phyloP scores from a whole-genome alignment of 2,113 vertebrate species.

The Thoracochromis brauschi region DNA sequence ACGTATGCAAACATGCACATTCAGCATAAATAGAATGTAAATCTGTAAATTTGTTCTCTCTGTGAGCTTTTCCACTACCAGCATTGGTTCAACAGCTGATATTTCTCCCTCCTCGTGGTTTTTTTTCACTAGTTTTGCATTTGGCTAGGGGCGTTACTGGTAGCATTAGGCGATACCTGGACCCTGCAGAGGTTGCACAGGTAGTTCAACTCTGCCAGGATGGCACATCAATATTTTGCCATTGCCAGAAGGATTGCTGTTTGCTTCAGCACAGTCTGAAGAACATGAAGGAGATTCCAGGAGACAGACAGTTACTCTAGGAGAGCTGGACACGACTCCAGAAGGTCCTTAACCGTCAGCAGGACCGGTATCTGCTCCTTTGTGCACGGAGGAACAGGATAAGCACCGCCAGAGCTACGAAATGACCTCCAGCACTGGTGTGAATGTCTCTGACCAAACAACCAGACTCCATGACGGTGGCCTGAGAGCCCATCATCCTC shows the following conservation, averaged over 20 bases:
- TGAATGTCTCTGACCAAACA: neutral
- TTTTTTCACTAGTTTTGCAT: fast-evolving
- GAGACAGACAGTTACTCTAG: neutral
- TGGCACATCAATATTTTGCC: neutral
- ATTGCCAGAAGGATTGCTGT: neutral
- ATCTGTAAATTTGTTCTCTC: neutral
- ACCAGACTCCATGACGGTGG: neutral
- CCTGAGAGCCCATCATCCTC: neutral
- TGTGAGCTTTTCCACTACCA: neutral
- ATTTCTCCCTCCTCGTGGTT: fast-evolving
- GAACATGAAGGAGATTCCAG: neutral
- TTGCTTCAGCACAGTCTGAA: neutral
- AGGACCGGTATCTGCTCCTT: neutral
- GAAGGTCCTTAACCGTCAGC: neutral
- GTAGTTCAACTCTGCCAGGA: neutral
- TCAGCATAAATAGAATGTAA: neutral
- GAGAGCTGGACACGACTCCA: neutral
- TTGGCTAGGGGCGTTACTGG: neutral
- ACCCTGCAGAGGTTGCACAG: neutral
- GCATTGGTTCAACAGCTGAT: neutral
- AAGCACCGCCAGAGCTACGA: neutral
- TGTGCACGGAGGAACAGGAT: neutral
- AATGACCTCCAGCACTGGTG: neutral
- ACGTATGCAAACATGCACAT: neutral
- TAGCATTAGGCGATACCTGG: neutral